phyloP scores from a whole-genome alignment of 2,797 vertebrate genomes.

The Pachyuromys duprasi region DNA sequence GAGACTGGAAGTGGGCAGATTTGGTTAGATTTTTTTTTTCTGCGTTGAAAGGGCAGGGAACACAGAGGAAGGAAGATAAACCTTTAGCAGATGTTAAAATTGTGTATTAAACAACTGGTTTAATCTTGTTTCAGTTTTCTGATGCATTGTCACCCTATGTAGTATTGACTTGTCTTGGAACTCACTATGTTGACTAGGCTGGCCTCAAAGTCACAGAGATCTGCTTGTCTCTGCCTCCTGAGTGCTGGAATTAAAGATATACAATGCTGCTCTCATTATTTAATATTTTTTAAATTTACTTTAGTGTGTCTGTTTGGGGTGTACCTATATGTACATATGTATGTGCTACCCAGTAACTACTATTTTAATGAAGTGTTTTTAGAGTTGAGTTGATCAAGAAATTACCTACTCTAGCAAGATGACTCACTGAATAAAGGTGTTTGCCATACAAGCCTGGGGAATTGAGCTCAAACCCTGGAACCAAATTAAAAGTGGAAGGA shows the following conservation, averaged over 20 bases:
- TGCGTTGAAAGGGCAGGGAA: neutral
- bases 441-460: neutral
- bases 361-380: neutral
- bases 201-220: neutral
- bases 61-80: neutral
- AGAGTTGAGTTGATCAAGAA: neutral
- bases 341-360: neutral
- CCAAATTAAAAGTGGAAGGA: neutral
- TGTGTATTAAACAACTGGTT: neutral
- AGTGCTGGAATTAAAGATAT: neutral
- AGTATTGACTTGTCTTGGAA: neutral
- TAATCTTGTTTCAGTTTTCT: neutral
- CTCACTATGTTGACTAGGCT: neutral
- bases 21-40: neutral
- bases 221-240: neutral
- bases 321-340: neutral
- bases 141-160: neutral
- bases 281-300: neutral
- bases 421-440: neutral
- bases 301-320: neutral
- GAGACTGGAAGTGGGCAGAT: neutral
- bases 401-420: neutral
- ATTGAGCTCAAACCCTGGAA: neutral
- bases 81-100: neutral
- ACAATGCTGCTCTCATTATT: neutral